Evolutionary conservation across 2,113 vertebrate species (phyloP).

Genomic region (Lepidothrix coronata): DNA sequence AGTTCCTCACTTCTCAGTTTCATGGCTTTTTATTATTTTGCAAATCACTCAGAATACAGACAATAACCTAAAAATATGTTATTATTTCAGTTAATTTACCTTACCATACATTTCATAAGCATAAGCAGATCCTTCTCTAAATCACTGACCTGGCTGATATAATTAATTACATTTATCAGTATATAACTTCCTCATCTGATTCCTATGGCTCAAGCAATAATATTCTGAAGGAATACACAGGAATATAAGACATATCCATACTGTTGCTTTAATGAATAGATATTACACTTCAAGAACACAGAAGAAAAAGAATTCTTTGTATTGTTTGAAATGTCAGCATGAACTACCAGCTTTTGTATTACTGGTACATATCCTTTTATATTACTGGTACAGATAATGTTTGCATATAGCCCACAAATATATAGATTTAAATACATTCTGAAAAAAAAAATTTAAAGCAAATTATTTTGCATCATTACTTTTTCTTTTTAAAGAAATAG

Average conservation of each 20-base stretch:
- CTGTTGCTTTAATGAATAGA: neutral
- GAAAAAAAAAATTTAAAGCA: neutral
- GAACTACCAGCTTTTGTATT: neutral
- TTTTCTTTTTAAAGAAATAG: neutral
- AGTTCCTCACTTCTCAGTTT: constrained; percentile 51
- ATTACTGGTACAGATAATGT: neutral
- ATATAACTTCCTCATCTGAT: neutral
- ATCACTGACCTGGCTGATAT: neutral
- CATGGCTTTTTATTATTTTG: constrained; percentile 40
- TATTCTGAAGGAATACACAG: neutral
- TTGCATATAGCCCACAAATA: neutral
- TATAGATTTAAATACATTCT: neutral
- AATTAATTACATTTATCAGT: neutral
- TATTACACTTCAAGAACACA: neutral
- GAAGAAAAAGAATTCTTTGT: neutral
- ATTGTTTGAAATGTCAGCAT: neutral
- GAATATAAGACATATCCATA: neutral
- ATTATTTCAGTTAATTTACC: neutral
- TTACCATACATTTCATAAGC: neutral
- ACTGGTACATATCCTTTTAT: neutral
- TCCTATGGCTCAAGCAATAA: neutral
- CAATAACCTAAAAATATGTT: neutral
- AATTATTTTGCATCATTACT: neutral
- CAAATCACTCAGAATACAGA: neutral
- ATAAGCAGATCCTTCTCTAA: neutral